These are phyloP conservation scores for Malacosoma neustria DNA, from an alignment of 2,888 invertebrate genomes.

Conservation along the genomic window DNA sequence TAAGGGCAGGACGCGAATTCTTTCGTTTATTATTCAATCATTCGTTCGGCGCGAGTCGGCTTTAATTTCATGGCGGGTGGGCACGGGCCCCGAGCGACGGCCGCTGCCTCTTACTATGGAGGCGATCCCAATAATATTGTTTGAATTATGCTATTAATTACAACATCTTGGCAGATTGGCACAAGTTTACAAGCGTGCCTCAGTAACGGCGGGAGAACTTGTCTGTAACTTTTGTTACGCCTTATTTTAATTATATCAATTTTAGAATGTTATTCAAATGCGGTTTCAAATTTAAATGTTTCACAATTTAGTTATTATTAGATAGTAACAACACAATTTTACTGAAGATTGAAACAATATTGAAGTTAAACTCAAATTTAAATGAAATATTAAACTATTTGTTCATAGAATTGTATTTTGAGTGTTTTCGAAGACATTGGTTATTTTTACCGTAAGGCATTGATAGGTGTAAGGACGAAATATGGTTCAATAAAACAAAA, in stretches of 20 bases:
- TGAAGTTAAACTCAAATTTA: too few relatives aligned
- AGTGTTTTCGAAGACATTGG: too few relatives aligned
- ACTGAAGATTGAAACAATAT: too few relatives aligned
- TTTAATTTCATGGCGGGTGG: constrained; percentile 75
- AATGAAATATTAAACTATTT: too few relatives aligned
- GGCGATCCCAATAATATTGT: constrained; percentile 31
- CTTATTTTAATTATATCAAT: constrained; percentile 21
- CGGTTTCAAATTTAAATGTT: background rate
- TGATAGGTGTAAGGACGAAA: too few relatives aligned
- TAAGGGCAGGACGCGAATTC: constrained; percentile 71
- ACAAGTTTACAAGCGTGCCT: constrained; percentile 29
- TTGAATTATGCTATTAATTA: constrained; percentile 40
- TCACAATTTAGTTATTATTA: too few relatives aligned
- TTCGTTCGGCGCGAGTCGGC: constrained; percentile 72
- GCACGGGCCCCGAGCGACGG: constrained; percentile 58
- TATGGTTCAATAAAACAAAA: too few relatives aligned
- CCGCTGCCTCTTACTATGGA: constrained; percentile 37
- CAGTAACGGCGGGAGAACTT: constrained; percentile 21
- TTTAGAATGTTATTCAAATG: constrained; percentile 12
- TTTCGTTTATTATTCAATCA: constrained; percentile 76
- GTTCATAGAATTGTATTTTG: too few relatives aligned
- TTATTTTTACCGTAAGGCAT: too few relatives aligned
- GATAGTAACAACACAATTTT: too few relatives aligned
- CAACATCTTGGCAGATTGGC: constrained; percentile 35
- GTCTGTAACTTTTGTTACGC: constrained; percentile 22